A percentile compares a stretch with the other conserved stretches of the same genome.
These are phyloP conservation scores for Hemiscyllium ocellatum DNA, from an alignment of 2,113 vertebrate species.

Conservation along the genomic window DNA sequence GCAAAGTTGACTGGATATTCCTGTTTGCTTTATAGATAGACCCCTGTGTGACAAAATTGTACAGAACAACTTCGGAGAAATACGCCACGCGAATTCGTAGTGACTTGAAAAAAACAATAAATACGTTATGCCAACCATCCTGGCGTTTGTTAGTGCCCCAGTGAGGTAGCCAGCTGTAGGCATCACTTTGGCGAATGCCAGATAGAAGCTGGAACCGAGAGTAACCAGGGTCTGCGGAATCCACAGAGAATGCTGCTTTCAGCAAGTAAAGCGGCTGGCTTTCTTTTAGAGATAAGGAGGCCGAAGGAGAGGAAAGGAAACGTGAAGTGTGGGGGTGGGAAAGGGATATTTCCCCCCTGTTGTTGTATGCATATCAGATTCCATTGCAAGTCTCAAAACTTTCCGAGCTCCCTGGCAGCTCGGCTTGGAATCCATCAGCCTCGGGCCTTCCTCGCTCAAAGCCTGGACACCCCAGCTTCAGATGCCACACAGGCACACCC, in stretches of 20 bases:
- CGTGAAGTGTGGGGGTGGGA: neutral
- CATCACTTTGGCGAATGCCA: neutral
- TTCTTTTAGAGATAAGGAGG: neutral
- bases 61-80: neutral
- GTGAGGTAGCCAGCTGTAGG: neutral
- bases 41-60: neutral
- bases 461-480: neutral
- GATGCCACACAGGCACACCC: neutral
- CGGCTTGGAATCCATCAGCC: neutral
- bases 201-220: no score
- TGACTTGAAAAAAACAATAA: neutral
- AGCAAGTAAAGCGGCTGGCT: no score
- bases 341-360: neutral
- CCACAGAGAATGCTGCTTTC: neutral
- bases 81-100: neutral
- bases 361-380: neutral
- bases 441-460: neutral
- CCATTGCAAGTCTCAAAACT: neutral
- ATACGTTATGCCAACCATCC: no score
- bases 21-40: neutral
- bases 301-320: neutral
- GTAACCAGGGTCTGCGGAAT: neutral
- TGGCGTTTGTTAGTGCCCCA: no score
- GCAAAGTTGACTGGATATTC: neutral
- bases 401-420: neutral